Evolutionary conservation across 2,888 invertebrate genomes (phyloP), one percentile per base, ranked within the genome.

Genomic region (Drosophila fulvimacula): DNA sequence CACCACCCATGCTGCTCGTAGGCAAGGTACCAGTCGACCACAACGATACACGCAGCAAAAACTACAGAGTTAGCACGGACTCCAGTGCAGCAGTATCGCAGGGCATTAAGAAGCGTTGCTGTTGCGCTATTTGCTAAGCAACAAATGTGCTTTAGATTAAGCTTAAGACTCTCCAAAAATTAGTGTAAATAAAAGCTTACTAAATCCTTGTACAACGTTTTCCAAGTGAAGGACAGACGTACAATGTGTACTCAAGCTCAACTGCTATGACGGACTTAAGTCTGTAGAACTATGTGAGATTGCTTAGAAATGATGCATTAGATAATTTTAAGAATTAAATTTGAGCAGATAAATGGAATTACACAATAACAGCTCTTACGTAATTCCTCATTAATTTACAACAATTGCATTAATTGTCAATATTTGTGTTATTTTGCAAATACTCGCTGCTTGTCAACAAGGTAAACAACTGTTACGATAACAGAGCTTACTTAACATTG

Each of bases 11-110:
- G 49, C 30, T 77, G 3, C 59, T 76, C 17, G 52, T 52, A 9
- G 76, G 76, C 10, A 15, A 9, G 6, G 78, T 76, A 1, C 55
- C 73, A 9, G 59, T 4, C 10, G 78, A 76, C 5, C 41, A 44
- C 56, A 73, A 24, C 1, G 76, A 76, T 51, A 32, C 27, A 7
- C 73, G 49, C 2, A 49, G 44, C 24, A 77, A 63, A 27, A 69
- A 39, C 27, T 76, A 76, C 53, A 77, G 76, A 63, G 57, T 76
- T 6, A 76, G 76, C 60, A 60, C 34, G 19, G 73, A 77, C 27
- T 57, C 77, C 51, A 15, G 41, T 19, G 52, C 52, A 34, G 17
- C 65, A 36, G 60, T 44, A 5, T 44, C 9, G 17, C 17, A 49
- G 24, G 27, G 65, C 48, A 41, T 69, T 0, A 65, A 44, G 7